Percentiles rank a stretch among this genome's conserved stretches.
These are phyloP conservation scores for Platycercus adscitus DNA, from an alignment of 2,113 vertebrate genomes.

Conservation along the genomic window DNA sequence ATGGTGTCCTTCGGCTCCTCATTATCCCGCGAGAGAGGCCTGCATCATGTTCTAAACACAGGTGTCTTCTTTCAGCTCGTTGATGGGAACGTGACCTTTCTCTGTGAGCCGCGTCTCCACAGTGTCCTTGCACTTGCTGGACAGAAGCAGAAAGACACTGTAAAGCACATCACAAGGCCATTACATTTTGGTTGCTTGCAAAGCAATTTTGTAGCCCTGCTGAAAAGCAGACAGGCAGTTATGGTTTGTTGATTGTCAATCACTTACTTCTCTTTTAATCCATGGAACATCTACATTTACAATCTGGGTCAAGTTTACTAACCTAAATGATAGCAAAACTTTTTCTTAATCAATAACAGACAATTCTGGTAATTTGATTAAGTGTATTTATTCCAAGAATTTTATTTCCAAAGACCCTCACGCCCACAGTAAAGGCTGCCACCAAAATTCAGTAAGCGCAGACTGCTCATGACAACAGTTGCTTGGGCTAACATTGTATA, in stretches of 20 bases:
- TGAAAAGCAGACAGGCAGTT: not conserved
- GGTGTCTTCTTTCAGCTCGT: too few relatives aligned
- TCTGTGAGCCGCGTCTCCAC: too few relatives aligned
- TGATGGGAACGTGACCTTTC: too few relatives aligned
- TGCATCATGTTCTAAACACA: too few relatives aligned
- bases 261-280: not conserved
- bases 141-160: not conserved
- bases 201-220: not conserved
- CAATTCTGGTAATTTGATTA: not conserved
- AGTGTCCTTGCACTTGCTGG: accelerated
- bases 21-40: too few relatives aligned
- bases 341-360: not conserved
- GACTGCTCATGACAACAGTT: not conserved
- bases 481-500: not conserved
- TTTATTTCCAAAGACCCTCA: not conserved
- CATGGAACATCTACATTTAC: not conserved
- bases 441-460: not conserved
- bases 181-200: not conserved
- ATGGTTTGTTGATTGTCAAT: not conserved
- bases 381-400: not conserved
- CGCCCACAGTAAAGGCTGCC: not conserved
- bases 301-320: not conserved
- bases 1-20: too few relatives aligned
- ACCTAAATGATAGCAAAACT: not conserved
- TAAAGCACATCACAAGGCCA: not conserved